Evolutionary conservation across 2,113 vertebrate species (phyloP), one percentile per base, ranked within the genome.

Genomic region (Esox niger): DNA sequence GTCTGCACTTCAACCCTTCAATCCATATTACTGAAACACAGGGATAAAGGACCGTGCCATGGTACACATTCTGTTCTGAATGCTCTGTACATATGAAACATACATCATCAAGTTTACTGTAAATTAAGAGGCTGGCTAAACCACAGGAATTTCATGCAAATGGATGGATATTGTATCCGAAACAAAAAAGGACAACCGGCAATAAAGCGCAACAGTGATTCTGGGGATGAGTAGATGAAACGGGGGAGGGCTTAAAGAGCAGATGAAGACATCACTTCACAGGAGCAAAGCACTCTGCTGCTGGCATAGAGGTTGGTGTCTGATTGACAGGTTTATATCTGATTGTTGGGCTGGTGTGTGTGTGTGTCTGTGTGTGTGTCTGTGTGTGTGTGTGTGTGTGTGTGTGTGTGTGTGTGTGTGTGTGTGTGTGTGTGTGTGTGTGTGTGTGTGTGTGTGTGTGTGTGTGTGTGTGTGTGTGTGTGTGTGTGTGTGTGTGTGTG

Each of bases 301-400:
- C 59, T 32, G 30, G 33, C 31, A 11, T n/a, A 9, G 7, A 9
- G 5, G 31, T 2, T 29, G 1, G 13, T 30, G 11, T 6, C 13
- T 61, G 26, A 33, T 32, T n/a, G 59, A 61, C 59, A 61, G 31
- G 32, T 23, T 32, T n/a, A 20, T 33, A 61, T 61, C 59, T 33
- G 59, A 61, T 35, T 15, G 49, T 15, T 8, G 29, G 21, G 17
- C 13, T 3, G 27, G 20, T 17, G 5, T 30, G 56, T 58, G 27
- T 27, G 56, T 26, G 57, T 57, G 25, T 9, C 6, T 29, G 29
- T 6, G 31, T n/a, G 20, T 17, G 5, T 30, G 56, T 58, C 13
- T 27, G 56, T 26, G 57, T 57, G 25, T 9, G 20, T 29, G 29
- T 6, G 20, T 17, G 5, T 30, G 56, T 58, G 27, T 27, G 56